These are phyloP conservation scores for Avahi laniger DNA, from an alignment of 2,797 vertebrate genomes.

Conservation along the genomic window DNA sequence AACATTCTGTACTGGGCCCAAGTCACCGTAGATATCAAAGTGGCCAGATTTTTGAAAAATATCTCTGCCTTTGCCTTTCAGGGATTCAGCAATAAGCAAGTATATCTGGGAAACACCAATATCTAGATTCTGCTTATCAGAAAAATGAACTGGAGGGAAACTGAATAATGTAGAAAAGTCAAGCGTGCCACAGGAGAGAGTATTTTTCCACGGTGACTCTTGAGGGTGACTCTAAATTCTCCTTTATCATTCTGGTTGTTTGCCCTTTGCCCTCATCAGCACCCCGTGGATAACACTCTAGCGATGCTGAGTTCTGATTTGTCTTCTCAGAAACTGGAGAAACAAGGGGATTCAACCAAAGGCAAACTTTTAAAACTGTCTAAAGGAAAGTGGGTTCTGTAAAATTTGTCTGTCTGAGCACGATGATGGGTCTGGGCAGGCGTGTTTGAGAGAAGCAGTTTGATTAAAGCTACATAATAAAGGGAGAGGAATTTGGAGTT, in stretches of 20 bases:
- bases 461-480: background rate
- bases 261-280: background rate
- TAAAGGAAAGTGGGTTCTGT: background rate
- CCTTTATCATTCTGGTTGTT: background rate
- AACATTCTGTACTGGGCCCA: conserved; percentile 49
- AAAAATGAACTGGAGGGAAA: background rate
- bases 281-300: no score
- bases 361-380: background rate
- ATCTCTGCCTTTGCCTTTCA: conserved; percentile 37
- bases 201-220: background rate
- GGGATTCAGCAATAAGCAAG: conserved; percentile 51
- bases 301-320: background rate
- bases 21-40: conserved; percentile 53
- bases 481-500: background rate
- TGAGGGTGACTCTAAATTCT: background rate
- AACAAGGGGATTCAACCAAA: background rate
- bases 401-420: background rate
- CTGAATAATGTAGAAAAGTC: background rate
- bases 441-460: background rate
- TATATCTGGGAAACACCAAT: conserved; percentile 22
- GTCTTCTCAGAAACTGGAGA: background rate
- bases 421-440: background rate
- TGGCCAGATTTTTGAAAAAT: conserved; percentile 69
- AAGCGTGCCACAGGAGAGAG: background rate
- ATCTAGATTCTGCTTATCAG: conserved; percentile 49